Base-by-base conservation (phyloP, 1,140 invertebrate species). In the Halesus radiatus region DNA sequence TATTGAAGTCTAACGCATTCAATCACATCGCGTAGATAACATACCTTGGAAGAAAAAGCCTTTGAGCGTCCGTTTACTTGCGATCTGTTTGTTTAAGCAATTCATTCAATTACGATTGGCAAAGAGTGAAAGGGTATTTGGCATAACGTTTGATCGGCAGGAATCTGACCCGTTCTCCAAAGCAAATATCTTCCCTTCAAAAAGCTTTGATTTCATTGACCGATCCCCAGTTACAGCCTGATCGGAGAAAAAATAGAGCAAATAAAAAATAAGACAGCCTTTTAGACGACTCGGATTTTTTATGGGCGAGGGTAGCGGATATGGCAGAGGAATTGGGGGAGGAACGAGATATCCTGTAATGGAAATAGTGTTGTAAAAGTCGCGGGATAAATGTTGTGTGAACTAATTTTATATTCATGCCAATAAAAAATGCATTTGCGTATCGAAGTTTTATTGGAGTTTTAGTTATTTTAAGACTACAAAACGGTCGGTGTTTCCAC, bases 61-160 rank as follows among this genome's bases (percentile, higher is more conserved):
- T 84, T 84, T 84, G 83, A 84, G 80, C 76, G 68, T 84, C 83
- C 79, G 75, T 84, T 84, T 82, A 84, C 83, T 82, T 80, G 56
- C 79, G 80, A 82, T 82, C 76, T 80, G 83, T 84, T 84, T 84
- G 83, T 84, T 73, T 84, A 82, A 84, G 80, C 83, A 82, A 82
- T 84, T 84, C 83, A 84, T 82, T 84, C 83, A 84, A 84, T 84
- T 84, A 84, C 83, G 79, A 79, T 78, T 58, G 64, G 79, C 79
- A 83, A 83, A 80, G 82, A 83, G 82, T 80, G 78, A 56, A 72
- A 73, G 73, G 82, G 76, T 66, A 72, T 37, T n/a, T 18, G 22
- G 32, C 29, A 52, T 70, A 77, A 73, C 78, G 68, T 81, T 76
- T 79, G 82, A 83, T 81, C 82, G 62, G 56, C n/a, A 68, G 79